Percentiles rank a stretch among this genome's conserved stretches.
Conservation (phyloP, 2,888 invertebrate species). For the Syrista parreyssii region DNA sequence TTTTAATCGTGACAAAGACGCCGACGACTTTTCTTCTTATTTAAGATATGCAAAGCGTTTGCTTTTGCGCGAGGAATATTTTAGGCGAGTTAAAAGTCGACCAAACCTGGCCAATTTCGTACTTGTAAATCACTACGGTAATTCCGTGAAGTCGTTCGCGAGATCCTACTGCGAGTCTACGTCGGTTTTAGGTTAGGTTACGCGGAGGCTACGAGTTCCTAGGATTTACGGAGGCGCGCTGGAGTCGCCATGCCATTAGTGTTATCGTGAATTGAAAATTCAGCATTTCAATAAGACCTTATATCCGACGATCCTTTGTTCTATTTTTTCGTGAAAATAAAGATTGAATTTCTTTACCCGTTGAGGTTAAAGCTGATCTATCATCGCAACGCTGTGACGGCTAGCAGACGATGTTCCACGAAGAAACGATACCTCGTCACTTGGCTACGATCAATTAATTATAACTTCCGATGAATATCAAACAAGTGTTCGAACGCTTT, state of each 20-base stretch:
- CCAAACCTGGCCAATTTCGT: background rate
- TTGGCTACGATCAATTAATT: slow-evolving; percentile 14
- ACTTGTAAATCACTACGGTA: background rate
- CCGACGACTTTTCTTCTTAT: background rate
- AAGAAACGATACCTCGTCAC: slow-evolving; percentile 14
- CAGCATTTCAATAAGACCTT: background rate
- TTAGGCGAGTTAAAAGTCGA: background rate
- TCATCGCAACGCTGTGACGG: background rate
- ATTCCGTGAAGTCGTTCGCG: background rate
- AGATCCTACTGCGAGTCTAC: background rate
- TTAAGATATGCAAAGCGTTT: background rate
- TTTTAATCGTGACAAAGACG: background rate
- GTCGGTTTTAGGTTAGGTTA: background rate
- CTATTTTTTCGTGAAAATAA: background rate
- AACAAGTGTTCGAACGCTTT: slow-evolving; percentile 16
- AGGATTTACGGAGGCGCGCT: background rate
- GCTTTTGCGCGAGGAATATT: background rate
- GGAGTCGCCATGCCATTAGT: background rate
- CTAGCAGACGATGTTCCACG: background rate
- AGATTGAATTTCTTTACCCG: background rate
- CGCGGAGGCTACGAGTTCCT: background rate
- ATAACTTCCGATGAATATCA: slow-evolving; percentile 21
- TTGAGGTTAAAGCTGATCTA: background rate
- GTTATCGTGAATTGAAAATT: background rate
- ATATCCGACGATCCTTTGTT: background rate